phyloP scores from a whole-genome alignment of 2,797 vertebrate genomes.

The Eospalax fontanierii region DNA sequence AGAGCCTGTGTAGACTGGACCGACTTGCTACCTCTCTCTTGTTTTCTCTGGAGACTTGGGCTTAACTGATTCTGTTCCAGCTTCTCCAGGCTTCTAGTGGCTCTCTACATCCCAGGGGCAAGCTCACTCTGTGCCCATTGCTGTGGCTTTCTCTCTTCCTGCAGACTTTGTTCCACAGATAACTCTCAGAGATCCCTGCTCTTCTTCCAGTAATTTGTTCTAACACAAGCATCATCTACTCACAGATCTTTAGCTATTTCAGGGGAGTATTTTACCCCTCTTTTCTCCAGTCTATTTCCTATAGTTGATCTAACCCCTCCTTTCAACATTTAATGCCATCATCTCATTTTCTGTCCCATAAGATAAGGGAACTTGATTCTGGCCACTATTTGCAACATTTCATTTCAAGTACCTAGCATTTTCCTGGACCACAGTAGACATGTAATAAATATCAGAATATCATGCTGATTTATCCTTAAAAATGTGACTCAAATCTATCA shows the following conservation, averaged over 20 bases:
- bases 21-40: not conserved
- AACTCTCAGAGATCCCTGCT: not conserved
- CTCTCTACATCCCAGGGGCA: not conserved
- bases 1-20: not conserved
- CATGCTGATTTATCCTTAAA: not conserved
- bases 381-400: not conserved
- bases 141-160: not conserved
- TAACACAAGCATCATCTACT: not conserved
- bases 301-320: not conserved
- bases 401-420: not conserved
- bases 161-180: not conserved
- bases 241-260: not conserved
- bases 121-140: not conserved
- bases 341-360: not conserved
- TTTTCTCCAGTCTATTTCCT: not conserved
- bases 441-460: not conserved
- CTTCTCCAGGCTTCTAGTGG: not conserved
- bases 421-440: not conserved
- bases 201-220: not conserved
- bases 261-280: not conserved
- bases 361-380: not conserved
- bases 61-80: not conserved
- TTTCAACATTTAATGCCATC: not conserved
- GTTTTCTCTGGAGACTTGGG: not conserved
- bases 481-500: not conserved